phyloP scores from a whole-genome alignment of 1,140 invertebrate genomes.

The Hypsibius dujardini region DNA sequence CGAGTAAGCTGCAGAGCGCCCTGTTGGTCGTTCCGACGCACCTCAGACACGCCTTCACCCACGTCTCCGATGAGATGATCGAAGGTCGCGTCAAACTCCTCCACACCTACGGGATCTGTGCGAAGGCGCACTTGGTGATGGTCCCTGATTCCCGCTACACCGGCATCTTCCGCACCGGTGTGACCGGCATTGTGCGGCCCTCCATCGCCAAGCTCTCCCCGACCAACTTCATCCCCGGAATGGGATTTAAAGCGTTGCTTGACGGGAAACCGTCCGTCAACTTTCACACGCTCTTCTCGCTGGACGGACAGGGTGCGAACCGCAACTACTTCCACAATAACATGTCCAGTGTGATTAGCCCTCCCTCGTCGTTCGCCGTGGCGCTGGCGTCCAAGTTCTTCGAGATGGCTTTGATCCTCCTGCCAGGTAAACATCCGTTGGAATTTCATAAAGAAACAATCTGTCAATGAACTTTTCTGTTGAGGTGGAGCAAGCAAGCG shows the following conservation, averaged over 20 bases:
- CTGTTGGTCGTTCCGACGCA: background rate
- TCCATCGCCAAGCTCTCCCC: background rate
- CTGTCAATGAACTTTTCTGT: no score
- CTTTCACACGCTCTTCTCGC: slow-evolving; percentile 5
- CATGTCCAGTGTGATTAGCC: no score
- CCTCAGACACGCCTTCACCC: background rate
- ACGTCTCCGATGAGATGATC: slow-evolving; percentile 5
- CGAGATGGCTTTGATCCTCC: no score
- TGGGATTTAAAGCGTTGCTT: background rate
- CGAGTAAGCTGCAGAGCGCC: background rate
- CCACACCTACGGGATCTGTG: background rate
- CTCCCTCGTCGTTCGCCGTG: no score
- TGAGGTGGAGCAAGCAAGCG: no score
- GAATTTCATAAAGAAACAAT: no score
- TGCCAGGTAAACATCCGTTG: no score
- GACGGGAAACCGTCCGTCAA: background rate
- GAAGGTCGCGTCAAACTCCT: background rate
- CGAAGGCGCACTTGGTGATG: background rate
- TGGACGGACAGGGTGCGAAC: background rate
- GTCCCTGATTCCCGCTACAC: background rate
- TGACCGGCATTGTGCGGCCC: background rate
- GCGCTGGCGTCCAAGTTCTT: no score
- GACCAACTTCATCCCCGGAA: no score
- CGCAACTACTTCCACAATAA: background rate
- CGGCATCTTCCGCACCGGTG: background rate